These are phyloP conservation scores for Reticulitermes speratus DNA, from an alignment of 1,140 invertebrate genomes.

Conservation along the genomic window DNA sequence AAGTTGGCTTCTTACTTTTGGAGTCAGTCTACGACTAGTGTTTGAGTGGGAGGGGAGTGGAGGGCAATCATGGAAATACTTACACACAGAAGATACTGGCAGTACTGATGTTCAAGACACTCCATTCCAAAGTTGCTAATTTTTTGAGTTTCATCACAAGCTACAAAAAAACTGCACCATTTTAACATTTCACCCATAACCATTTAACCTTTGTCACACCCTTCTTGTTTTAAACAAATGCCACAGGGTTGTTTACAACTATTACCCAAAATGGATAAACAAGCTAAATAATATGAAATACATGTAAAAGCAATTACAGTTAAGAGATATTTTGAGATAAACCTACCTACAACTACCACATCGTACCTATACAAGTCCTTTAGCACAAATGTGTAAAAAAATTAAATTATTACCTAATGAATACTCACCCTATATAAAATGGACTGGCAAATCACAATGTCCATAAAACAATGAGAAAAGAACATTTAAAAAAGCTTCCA, in stretches of 20 bases:
- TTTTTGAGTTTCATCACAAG: neutral
- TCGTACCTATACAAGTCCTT: neutral
- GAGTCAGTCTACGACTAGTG: neutral
- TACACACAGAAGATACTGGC: neutral
- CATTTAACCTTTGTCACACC: no score
- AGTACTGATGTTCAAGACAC: neutral
- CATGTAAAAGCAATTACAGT: neutral
- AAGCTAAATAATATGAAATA: neutral
- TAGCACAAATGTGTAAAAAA: neutral
- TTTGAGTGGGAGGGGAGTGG: neutral
- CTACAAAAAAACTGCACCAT: neutral
- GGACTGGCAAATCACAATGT: slow-evolving; percentile 1
- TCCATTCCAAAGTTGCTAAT: no score
- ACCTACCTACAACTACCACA: neutral
- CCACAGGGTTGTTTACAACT: neutral
- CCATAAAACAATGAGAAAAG: neutral
- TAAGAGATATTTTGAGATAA: neutral
- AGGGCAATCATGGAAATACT: no score
- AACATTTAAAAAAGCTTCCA: neutral
- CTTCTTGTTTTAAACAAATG: neutral
- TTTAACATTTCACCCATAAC: neutral
- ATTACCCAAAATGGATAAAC: neutral
- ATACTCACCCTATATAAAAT: slow-evolving; percentile 1
- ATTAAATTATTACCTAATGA: neutral
- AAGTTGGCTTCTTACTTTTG: neutral